Conservation (phyloP, 2,888 invertebrate species). For the Caenorhabditis becei region DNA sequence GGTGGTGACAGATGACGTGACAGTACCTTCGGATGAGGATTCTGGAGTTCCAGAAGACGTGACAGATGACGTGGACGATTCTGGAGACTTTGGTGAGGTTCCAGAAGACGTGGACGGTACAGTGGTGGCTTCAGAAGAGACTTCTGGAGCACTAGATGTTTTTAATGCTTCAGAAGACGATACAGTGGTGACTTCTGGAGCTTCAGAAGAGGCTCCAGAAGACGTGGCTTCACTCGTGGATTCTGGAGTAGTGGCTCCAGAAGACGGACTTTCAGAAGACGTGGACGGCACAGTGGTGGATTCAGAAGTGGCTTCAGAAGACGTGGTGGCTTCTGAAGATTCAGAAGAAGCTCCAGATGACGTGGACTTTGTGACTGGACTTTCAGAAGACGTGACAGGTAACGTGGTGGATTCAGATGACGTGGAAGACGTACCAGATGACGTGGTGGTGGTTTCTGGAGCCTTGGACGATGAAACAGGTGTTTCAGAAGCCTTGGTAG, state of each 20-base stretch:
- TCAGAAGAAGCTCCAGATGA: not conserved
- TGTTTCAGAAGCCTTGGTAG: no score
- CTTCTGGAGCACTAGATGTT: not conserved
- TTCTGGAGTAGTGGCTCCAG: no score
- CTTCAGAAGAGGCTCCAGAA: not conserved
- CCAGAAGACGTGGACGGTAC: not conserved
- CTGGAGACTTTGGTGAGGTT: conserved; percentile 6
- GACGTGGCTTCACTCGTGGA: not conserved
- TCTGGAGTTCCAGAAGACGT: conserved; percentile 13
- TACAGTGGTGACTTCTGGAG: conserved; percentile 11
- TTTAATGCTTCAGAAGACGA: conserved; percentile 11
- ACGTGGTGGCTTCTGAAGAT: conserved; percentile 8
- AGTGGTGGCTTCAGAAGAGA: conserved; percentile 4
- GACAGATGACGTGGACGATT: conserved; percentile 10
- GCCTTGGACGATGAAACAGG: not conserved
- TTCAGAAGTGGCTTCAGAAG: not conserved
- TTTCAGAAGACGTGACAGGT: conserved; percentile 7
- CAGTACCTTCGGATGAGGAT: not conserved
- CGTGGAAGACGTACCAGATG: no score
- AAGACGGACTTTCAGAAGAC: conserved; percentile 8
- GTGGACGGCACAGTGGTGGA: no score
- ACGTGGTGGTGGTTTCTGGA: conserved; percentile 2
- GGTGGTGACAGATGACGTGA: conserved; percentile 7
- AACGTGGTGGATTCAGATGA: not conserved
- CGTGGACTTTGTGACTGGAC: no score